These are phyloP conservation scores for Peromyscus polionotus DNA, from an alignment of 2,113 vertebrate genomes.

Conservation along the genomic window DNA sequence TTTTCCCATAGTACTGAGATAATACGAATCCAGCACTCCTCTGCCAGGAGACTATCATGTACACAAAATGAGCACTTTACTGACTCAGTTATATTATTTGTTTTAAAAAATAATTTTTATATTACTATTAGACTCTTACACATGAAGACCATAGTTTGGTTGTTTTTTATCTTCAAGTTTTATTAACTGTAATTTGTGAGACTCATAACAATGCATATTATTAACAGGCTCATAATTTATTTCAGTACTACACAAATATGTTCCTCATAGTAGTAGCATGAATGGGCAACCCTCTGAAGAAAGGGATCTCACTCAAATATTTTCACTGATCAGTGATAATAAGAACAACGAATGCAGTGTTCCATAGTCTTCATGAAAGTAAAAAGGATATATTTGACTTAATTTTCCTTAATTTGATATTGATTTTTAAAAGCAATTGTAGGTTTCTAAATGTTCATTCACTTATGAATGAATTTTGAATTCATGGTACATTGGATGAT, in stretches of 20 bases:
- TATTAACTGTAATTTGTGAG: not conserved
- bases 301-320: not conserved
- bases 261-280: not conserved
- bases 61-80: not conserved
- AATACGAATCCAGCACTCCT: not conserved
- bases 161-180: slow-evolving; percentile 37
- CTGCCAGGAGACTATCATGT: not conserved
- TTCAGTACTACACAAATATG: not conserved
- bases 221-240: slow-evolving; percentile 1
- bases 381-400: not conserved
- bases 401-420: not conserved
- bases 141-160: slow-evolving; percentile 4
- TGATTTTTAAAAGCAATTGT: not conserved
- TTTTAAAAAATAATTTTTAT: slow-evolving; percentile 46
- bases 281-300: not conserved
- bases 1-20: not conserved
- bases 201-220: not conserved
- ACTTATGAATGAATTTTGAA: slow-evolving; percentile 23
- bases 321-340: not conserved
- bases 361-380: not conserved
- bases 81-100: not conserved
- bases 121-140: not conserved
- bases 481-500: not conserved
- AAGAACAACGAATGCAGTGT: slow-evolving; percentile 12
- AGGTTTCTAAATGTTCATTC: not conserved